Evolutionary conservation across 2,888 invertebrate species (phyloP), one percentile per base, ranked within the genome.

Genomic region (Xylocampa areola): DNA sequence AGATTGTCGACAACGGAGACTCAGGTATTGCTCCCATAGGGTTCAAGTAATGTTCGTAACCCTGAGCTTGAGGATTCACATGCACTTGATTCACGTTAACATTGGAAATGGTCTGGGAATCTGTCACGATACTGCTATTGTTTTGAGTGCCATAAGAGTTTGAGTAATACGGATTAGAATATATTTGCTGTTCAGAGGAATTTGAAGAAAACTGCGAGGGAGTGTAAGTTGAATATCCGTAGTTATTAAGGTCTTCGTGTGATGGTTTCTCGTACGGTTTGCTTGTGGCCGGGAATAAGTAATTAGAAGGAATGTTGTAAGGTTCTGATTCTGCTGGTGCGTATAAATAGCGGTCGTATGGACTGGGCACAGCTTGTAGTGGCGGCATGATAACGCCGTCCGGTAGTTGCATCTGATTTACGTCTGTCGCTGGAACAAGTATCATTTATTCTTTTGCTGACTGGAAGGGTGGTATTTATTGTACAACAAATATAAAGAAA

Each of bases 341-440:
- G 74, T 90, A 91, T 2, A 84, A 77, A 64, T 88, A 91, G 16
- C 88, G 81, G 25, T 83, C 84, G 73, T 90, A 91, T 0, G 84
- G 82, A 50, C 84, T 87, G 11, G 70, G 71, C 21, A 84, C 64
- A 43, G 75, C 76, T 68, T 86, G 85, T 66, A 83, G 73, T 0
- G 84, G 75, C 5, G 88, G 85, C 79, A 87, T 78, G 8, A 85
- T 82, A 4, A 88, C 88, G 10, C 93, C 94, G 40, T 94, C 93
- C 2, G 90, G 88, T n/a, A 90, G 62, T 58, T 87, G 87, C 81
- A 87, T 85, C 78, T 88, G 87, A 16, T 82, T 71, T 33, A 85
- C 44, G 44, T 93, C 92, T 23, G 90, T 85, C 6, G 93, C 91
- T 92, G 89, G 8, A 88, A 89, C 65, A 80, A 79, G 55, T 39